A percentile compares a stretch with the other conserved stretches of the same genome.
phyloP scores from a whole-genome alignment of 1,140 invertebrate genomes.

The Cryptotermes secundus region DNA sequence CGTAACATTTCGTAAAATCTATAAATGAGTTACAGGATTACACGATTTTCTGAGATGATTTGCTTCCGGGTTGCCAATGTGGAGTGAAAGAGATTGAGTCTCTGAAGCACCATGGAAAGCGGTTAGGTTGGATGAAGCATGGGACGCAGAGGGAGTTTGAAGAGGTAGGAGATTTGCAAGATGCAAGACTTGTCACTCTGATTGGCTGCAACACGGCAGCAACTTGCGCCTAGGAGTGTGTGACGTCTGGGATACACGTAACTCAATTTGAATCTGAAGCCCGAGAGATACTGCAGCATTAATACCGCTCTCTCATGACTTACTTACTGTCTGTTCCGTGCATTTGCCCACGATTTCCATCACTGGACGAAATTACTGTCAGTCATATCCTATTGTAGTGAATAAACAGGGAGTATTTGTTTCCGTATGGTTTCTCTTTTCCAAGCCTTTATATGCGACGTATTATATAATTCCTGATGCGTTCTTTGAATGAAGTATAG shows the following conservation, averaged over 20 bases:
- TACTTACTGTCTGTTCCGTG: background rate
- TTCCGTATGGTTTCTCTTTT: too few relatives aligned
- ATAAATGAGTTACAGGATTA: background rate
- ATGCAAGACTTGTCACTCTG: background rate
- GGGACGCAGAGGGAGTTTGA: background rate
- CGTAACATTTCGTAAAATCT: too few relatives aligned
- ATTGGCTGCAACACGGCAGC: background rate
- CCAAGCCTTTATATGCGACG: too few relatives aligned
- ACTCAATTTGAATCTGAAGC: slow-evolving; percentile 1
- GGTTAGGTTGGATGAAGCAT: slow-evolving; percentile 2
- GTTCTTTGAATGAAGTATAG: too few relatives aligned
- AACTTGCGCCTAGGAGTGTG: background rate
- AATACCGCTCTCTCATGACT: background rate
- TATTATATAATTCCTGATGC: too few relatives aligned
- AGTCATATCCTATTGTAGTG: too few relatives aligned
- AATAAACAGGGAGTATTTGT: too few relatives aligned
- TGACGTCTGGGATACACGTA: background rate
- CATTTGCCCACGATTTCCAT: too few relatives aligned
- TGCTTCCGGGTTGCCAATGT: background rate
- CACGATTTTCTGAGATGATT: background rate
- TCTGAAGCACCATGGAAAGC: background rate
- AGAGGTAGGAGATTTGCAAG: slow-evolving; percentile 1
- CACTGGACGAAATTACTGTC: too few relatives aligned
- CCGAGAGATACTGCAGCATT: background rate
- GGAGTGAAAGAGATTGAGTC: background rate